Evolutionary conservation across 2,888 invertebrate species (phyloP).

Genomic region (Hirtodrosophila duncani): DNA sequence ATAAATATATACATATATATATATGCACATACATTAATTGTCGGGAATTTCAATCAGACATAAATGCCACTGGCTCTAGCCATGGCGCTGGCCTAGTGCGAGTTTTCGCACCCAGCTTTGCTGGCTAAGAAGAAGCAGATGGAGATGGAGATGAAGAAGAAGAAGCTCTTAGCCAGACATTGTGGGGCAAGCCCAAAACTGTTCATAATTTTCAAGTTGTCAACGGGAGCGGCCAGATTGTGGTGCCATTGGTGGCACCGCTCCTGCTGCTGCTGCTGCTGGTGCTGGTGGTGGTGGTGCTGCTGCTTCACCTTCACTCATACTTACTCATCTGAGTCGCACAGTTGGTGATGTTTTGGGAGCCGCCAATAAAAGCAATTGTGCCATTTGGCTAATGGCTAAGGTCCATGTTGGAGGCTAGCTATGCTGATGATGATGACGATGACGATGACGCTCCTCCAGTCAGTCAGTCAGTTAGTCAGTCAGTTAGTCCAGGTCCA

Average conservation of each 20-base stretch:
- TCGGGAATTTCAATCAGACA: too few species aligned
- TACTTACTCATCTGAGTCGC: too few species aligned
- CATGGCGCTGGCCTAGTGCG: too few species aligned
- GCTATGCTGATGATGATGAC: slow-evolving; percentile 35
- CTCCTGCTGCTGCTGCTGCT: slow-evolving; percentile 1
- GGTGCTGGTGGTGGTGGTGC: slow-evolving; percentile 3
- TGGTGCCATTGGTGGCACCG: neutral
- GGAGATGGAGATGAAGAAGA: neutral
- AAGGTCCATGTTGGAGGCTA: slow-evolving; percentile 59
- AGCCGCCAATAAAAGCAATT: slow-evolving; percentile 71
- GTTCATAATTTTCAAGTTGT: slow-evolving; percentile 73
- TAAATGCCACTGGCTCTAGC: too few species aligned
- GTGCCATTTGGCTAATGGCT: slow-evolving; percentile 70
- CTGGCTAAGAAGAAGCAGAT: neutral
- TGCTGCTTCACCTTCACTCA: too few species aligned
- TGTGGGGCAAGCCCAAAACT: slow-evolving; percentile 74
- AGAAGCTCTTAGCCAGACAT: neutral
- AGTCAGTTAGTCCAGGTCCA: slow-evolving; percentile 36
- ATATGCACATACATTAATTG: too few species aligned
- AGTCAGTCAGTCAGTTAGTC: slow-evolving; percentile 18
- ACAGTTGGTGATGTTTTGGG: too few species aligned
- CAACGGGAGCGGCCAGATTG: slow-evolving; percentile 66
- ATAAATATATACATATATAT: too few species aligned
- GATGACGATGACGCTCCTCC: slow-evolving; percentile 15
- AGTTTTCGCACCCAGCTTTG: too few species aligned